Conservation (phyloP, 2,113 vertebrate genomes). For the Bufo gargarizans region DNA sequence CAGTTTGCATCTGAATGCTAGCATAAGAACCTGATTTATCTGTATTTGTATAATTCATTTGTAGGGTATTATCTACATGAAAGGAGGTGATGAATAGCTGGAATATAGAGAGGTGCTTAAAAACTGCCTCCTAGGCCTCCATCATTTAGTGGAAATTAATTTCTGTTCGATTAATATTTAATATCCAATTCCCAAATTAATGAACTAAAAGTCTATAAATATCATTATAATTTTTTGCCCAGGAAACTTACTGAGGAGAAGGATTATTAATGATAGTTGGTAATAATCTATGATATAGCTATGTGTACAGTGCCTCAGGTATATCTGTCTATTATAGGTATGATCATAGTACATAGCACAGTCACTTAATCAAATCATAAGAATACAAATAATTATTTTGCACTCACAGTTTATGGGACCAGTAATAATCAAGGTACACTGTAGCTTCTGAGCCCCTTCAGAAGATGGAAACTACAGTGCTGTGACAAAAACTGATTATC, state of each 20-base stretch:
- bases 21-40: background rate
- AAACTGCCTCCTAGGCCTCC: background rate
- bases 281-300: background rate
- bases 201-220: constrained; percentile 25
- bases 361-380: too few species aligned
- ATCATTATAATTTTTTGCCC: background rate
- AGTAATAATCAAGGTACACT: too few species aligned
- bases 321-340: background rate
- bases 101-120: constrained; percentile 13
- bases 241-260: background rate
- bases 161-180: constrained; percentile 34
- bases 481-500: too few species aligned
- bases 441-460: too few species aligned
- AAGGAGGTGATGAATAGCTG: constrained; percentile 12
- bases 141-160: constrained; percentile 37
- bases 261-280: background rate
- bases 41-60: background rate
- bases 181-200: constrained; percentile 26
- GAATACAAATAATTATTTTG: too few species aligned
- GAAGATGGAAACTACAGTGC: too few species aligned
- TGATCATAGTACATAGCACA: background rate
- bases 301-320: background rate
- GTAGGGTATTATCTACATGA: constrained; percentile 7
- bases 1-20: background rate
- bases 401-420: too few species aligned